Conservation (phyloP, 2,888 invertebrate species). For the Tubiluchus corallicola region DNA sequence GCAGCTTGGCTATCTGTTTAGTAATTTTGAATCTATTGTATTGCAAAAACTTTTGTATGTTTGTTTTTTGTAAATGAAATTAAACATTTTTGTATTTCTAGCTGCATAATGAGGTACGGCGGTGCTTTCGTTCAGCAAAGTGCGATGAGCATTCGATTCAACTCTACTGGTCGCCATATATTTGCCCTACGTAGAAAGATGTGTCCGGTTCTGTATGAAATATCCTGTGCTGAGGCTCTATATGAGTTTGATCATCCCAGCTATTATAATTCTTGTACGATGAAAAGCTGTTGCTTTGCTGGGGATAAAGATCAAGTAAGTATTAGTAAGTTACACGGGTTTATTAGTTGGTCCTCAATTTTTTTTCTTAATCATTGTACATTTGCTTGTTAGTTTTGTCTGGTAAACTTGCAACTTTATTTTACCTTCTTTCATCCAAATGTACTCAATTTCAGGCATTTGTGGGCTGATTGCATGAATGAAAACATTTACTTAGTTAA, state of each 20-base stretch:
- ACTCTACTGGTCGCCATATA: conserved; percentile 51
- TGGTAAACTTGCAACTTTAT: conserved; percentile 4
- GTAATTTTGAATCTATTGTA: too few relatives aligned
- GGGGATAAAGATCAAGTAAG: conserved; percentile 50
- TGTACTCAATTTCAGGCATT: too few relatives aligned
- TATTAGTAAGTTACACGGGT: not conserved
- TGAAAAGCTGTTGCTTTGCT: conserved; percentile 89
- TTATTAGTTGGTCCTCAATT: too few relatives aligned
- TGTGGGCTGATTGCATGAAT: too few relatives aligned
- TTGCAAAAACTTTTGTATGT: too few relatives aligned
- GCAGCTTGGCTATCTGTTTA: too few relatives aligned
- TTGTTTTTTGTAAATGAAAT: not conserved
- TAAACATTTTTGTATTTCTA: conserved; percentile 16
- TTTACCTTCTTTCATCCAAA: conserved; percentile 4
- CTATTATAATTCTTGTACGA: conserved; percentile 87
- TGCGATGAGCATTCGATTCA: conserved; percentile 83
- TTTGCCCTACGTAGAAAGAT: conserved; percentile 64
- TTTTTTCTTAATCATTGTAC: not conserved
- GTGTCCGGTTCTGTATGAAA: conserved; percentile 58
- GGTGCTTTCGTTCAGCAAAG: conserved; percentile 37
- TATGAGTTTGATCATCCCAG: conserved; percentile 58
- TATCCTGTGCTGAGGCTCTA: conserved; percentile 27
- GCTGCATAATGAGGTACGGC: conserved; percentile 23
- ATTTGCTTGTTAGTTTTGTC: not conserved
- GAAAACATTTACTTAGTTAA: too few relatives aligned